Percentiles rank a stretch among this genome's conserved stretches.
Evolutionary conservation across 2,113 vertebrate species (phyloP).

Genomic region (Microtus richardsoni): DNA sequence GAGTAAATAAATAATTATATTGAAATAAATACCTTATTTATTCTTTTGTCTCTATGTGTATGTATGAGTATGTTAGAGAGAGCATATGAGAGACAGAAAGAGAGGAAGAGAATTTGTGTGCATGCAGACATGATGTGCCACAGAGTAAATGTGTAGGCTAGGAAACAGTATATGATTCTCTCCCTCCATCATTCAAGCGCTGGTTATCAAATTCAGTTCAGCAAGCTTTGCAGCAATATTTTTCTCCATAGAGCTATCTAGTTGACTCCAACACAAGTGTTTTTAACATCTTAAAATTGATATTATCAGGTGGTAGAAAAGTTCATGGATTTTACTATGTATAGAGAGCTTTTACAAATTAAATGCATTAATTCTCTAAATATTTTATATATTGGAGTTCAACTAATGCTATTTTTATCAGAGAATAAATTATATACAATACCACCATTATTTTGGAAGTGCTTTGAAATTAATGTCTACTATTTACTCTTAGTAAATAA

Average conservation of each 20-base stretch:
- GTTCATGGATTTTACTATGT: background rate
- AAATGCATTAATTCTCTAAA: background rate
- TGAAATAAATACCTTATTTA: background rate
- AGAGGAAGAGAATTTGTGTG: background rate
- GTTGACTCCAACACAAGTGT: background rate
- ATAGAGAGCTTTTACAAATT: background rate
- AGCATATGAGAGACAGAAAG: background rate
- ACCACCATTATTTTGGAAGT: background rate
- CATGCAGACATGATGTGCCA: background rate
- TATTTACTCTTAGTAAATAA: background rate
- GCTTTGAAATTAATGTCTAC: constrained; percentile 35
- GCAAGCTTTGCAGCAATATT: background rate
- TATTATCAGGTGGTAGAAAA: constrained; percentile 3
- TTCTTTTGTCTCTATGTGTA: background rate
- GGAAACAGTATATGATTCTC: too few relatives aligned
- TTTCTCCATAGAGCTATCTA: background rate
- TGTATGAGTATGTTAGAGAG: background rate
- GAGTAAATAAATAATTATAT: background rate
- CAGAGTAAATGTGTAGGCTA: background rate
- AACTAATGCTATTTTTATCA: background rate
- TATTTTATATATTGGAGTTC: background rate
- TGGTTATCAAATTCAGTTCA: background rate
- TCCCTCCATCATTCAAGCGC: background rate
- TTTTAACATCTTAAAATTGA: background rate
- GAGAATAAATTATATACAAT: background rate